Base-by-base conservation (phyloP, 2,113 vertebrate genomes). In the Chrysemys picta region DNA sequence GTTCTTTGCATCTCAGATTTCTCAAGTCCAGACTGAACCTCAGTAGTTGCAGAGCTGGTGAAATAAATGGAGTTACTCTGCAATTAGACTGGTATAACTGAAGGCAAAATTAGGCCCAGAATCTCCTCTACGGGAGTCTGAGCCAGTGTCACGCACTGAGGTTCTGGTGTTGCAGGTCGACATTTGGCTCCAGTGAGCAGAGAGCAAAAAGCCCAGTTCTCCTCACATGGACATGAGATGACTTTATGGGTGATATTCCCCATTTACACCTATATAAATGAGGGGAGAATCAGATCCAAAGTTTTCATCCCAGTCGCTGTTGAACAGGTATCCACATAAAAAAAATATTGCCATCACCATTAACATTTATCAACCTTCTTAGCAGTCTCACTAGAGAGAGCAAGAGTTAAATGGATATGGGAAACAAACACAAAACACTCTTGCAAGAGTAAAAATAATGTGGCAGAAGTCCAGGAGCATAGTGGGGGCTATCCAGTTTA, bases 311-410 rank as follows among this genome's bases (percentile, higher is more conserved):
- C 3, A 88, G 69, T 31, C 27, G 5, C 38, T 75, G 2, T 10
- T 25, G 69, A 91, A 72, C 85, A 85, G 52, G 49, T 12, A 17
- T 10, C 78, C 21, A 11, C 29, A 81, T 42, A 54, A 24, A 56
- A 57, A 65, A 35, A 85, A 8, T 10, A 72, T 25, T 80, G 49
- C 17, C 57, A 93, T 29, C 57, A 87, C 31, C 80, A 89, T 56
- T 10, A 5, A 9, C 42, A 0, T 0, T 10, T 2, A 1, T 5
- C 22, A 94, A 47, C 31, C 56, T 79, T 59, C 49, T 35, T 17
- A 50, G 31, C 27, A 82, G 52, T 24, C 75, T 91, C 59, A 49
- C 65, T 9, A 87, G 56, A 88, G 0, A 91, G 59, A 76, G 16
- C 82, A 49, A 89, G 0, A 78, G 53, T 52, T 72, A 93, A 65